Conservation (phyloP, 2,888 invertebrate species). For the Dryococelus australis region DNA sequence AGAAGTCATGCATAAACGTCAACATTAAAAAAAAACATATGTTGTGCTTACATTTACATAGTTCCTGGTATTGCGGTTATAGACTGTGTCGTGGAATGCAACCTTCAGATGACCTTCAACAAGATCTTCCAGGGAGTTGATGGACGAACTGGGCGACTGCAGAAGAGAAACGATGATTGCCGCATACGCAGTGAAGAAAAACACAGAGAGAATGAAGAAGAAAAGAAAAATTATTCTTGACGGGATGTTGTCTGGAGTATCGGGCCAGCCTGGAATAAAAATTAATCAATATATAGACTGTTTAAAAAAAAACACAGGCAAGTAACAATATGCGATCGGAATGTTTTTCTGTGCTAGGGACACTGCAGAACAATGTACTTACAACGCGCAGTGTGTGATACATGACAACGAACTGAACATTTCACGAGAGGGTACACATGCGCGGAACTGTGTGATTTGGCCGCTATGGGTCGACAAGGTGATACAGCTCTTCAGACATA, state of each 20-base stretch:
- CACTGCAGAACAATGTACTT: too few relatives aligned
- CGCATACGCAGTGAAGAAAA: constrained; percentile 33
- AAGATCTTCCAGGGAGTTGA: constrained; percentile 30
- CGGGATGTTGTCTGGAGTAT: constrained; percentile 23
- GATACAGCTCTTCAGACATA: too few relatives aligned
- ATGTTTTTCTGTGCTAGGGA: too few relatives aligned
- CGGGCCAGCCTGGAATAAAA: constrained; percentile 2
- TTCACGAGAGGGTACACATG: too few relatives aligned
- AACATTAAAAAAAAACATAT: too few relatives aligned
- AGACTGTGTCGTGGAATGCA: constrained; percentile 27
- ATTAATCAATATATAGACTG: not conserved
- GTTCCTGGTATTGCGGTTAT: constrained; percentile 17
- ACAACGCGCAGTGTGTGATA: too few relatives aligned
- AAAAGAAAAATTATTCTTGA: constrained; percentile 32
- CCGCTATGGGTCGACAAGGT: too few relatives aligned
- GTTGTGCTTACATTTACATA: constrained; percentile 33
- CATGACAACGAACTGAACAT: too few relatives aligned
- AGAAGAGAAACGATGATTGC: constrained; percentile 37
- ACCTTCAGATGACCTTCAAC: constrained; percentile 25
- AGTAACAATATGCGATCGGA: too few relatives aligned
- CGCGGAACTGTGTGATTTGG: too few relatives aligned
- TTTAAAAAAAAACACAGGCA: too few relatives aligned
- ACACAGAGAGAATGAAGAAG: constrained; percentile 30
- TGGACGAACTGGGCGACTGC: constrained; percentile 31
- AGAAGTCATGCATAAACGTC: too few relatives aligned